A percentile compares a stretch with the other conserved stretches of the same genome.
These are phyloP conservation scores for Polypterus bichir DNA, from an alignment of 2,113 vertebrate species.

Conservation along the genomic window DNA sequence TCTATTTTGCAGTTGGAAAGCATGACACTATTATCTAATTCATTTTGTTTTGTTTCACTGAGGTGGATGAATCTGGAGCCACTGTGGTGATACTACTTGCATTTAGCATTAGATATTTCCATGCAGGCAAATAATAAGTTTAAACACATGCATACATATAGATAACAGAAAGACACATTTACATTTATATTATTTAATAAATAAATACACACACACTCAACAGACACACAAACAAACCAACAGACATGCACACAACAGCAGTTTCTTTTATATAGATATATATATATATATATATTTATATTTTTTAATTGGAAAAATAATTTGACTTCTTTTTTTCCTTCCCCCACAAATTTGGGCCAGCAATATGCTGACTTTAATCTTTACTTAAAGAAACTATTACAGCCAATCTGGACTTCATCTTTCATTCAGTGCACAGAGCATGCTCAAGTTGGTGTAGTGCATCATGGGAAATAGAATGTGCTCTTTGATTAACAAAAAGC, in stretches of 20 bases:
- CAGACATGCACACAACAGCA: neutral
- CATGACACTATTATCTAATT: too few relatives aligned
- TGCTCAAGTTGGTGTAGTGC: conserved; percentile 25
- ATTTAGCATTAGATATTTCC: too few relatives aligned
- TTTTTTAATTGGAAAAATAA: neutral
- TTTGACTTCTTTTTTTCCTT: neutral
- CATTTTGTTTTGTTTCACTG: too few relatives aligned
- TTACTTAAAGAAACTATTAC: neutral
- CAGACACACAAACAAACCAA: conserved; percentile 5
- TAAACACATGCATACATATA: conserved; percentile 24
- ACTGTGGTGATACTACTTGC: too few relatives aligned
- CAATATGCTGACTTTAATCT: neutral
- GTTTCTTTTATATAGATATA: too few relatives aligned
- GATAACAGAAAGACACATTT: conserved; percentile 12
- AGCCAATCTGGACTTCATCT: neutral
- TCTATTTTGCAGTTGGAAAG: too few relatives aligned
- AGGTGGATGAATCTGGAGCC: too few relatives aligned
- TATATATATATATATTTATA: neutral
- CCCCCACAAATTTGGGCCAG: neutral
- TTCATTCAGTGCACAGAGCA: conserved; percentile 21
- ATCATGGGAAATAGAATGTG: conserved; percentile 21
- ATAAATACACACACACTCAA: conserved; percentile 10
- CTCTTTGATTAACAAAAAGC: conserved; percentile 3
- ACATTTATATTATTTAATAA: conserved; percentile 8
- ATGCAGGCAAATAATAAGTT: neutral